A percentile compares a stretch with the other conserved stretches of the same genome.
phyloP scores from a whole-genome alignment of 2,113 vertebrate genomes.

The Chaetops frenatus region DNA sequence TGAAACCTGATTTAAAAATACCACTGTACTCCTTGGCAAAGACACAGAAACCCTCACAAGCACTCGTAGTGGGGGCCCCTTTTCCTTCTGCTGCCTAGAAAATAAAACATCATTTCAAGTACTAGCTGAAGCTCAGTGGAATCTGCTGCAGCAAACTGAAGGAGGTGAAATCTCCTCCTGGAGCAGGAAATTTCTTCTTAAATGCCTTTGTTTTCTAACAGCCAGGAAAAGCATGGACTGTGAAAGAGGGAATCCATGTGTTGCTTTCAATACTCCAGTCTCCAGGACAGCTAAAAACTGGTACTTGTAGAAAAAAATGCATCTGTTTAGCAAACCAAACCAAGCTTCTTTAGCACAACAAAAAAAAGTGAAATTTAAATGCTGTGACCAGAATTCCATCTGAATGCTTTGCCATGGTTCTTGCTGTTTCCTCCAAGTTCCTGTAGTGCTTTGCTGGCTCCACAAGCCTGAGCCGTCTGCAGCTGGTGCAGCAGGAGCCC shows the following conservation, averaged over 20 bases:
- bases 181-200: not conserved
- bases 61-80: accelerated
- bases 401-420: not conserved
- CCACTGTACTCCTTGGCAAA: not conserved
- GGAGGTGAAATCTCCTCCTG: not conserved
- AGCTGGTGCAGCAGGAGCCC: not conserved
- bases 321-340: not conserved
- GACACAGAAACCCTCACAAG: not conserved
- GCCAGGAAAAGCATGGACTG: not conserved
- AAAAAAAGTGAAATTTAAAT: not conserved
- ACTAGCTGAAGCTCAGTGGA: not conserved
- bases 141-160: not conserved
- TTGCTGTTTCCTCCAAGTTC: not conserved
- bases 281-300: not conserved
- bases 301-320: not conserved
- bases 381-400: not conserved
- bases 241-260: not conserved
- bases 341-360: not conserved
- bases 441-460: not conserved
- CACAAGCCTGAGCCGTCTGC: not conserved
- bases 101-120: not conserved
- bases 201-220: not conserved
- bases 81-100: not conserved
- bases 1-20: not conserved
- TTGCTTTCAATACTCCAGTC: not conserved